Evolutionary conservation across 2,113 vertebrate genomes (phyloP).

Genomic region (Rutilus rutilus): DNA sequence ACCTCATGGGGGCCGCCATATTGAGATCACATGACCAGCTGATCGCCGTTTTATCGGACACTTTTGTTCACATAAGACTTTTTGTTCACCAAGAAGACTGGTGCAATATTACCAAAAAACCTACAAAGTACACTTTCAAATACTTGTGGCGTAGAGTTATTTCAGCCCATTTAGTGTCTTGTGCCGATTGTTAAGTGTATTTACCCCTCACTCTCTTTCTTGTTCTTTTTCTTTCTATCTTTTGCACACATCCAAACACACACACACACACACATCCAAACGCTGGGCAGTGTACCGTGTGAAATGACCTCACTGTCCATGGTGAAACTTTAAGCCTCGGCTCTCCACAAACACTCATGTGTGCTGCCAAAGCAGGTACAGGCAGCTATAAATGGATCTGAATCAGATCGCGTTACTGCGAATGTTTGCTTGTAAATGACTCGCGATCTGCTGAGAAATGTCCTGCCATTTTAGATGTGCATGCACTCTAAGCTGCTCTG

Average conservation of each 20-base stretch:
- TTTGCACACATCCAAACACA: conserved; percentile 5
- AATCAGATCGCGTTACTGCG: conserved; percentile 59
- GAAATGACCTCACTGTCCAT: conserved; percentile 59
- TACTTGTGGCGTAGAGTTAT: background rate
- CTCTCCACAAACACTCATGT: conserved; percentile 64
- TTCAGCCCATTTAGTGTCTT: background rate
- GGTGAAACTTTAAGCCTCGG: conserved; percentile 57
- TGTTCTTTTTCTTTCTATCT: conserved; percentile 3
- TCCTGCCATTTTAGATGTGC: conserved; percentile 61
- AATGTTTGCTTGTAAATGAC: conserved; percentile 67
- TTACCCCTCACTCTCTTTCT: background rate
- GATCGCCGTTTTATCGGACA: background rate
- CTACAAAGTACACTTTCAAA: background rate
- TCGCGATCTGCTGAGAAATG: conserved; percentile 65
- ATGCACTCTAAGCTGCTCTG: conserved; percentile 59
- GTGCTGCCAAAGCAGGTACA: conserved; percentile 69
- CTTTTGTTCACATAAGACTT: background rate
- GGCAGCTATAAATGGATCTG: conserved; percentile 68
- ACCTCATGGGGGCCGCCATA: background rate
- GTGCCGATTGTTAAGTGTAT: background rate
- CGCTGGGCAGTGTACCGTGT: conserved; percentile 63
- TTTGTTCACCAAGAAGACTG: background rate
- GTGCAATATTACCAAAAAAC: background rate
- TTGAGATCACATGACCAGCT: background rate
- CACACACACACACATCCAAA: conserved; percentile 12